These are phyloP conservation scores for Penaeus indicus DNA, from an alignment of 1,140 invertebrate genomes.

Conservation along the genomic window DNA sequence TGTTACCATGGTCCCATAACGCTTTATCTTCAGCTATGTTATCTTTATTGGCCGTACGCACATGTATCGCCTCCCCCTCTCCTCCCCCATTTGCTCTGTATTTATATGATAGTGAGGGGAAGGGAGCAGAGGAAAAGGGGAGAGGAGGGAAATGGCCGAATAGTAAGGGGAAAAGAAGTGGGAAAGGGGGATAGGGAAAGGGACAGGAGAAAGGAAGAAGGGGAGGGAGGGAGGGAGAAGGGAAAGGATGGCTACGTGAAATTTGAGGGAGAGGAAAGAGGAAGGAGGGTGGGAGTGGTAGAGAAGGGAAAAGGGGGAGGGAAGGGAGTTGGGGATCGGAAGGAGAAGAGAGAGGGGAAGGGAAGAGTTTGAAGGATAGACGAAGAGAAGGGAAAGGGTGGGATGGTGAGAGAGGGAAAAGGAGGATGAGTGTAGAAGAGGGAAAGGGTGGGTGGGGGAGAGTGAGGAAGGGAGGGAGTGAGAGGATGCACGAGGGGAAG, in stretches of 20 bases:
- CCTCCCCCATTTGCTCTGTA: constrained; percentile 6
- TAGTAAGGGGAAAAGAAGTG: neutral
- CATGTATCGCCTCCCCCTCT: neutral
- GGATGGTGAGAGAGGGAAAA: no score
- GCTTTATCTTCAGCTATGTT: no score
- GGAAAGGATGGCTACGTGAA: neutral
- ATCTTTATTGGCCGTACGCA: no score
- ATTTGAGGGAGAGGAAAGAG: neutral
- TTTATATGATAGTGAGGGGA: constrained; percentile 29
- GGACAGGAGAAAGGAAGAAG: neutral
- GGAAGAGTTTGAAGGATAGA: no score
- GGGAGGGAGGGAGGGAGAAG: neutral
- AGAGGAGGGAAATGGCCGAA: constrained; percentile 10
- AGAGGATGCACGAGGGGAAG: no score
- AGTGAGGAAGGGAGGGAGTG: no score
- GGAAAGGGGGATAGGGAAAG: neutral
- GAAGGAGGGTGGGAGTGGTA: neutral
- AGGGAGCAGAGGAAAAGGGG: constrained; percentile 14
- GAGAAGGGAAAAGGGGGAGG: neutral
- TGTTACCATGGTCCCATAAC: no score
- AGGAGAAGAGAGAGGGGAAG: neutral
- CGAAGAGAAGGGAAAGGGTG: neutral
- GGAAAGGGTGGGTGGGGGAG: no score
- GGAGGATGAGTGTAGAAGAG: no score
- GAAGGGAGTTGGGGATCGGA: neutral